phyloP scores from a whole-genome alignment of 2,113 vertebrate genomes.

The Zosterops lateralis region DNA sequence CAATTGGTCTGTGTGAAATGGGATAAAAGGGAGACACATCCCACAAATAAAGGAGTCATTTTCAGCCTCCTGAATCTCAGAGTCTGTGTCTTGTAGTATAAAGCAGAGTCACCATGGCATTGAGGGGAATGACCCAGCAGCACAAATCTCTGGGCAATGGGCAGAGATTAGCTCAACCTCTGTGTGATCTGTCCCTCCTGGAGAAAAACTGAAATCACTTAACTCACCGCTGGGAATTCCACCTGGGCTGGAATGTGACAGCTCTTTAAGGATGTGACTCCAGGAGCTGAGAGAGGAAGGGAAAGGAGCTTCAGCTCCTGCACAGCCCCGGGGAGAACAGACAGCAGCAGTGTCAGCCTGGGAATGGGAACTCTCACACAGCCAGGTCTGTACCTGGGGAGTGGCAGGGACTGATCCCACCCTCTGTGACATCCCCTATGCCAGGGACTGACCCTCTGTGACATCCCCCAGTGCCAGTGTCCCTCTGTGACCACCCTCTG shows the following conservation, averaged over 20 bases:
- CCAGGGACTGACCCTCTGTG: not conserved
- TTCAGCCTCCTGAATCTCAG: no score
- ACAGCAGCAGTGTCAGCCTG: not conserved
- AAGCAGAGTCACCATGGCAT: no score
- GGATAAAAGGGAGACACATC: no score
- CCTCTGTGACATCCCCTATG: not conserved
- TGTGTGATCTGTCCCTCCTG: not conserved
- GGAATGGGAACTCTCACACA: not conserved
- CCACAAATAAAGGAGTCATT: no score
- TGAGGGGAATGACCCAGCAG: not conserved
- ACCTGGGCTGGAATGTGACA: not conserved
- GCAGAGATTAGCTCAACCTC: not conserved
- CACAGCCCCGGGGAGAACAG: not conserved
- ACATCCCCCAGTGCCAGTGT: not conserved
- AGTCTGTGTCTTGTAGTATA: no score
- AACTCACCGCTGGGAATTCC: not conserved
- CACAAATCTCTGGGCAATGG: not conserved
- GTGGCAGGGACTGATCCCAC: not conserved
- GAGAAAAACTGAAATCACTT: not conserved
- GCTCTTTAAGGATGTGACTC: not conserved
- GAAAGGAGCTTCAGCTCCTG: not conserved
- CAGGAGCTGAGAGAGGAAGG: not conserved
- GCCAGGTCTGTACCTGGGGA: not conserved
- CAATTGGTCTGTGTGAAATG: no score
- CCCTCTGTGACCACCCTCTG: not conserved